Evolutionary conservation across 2,888 invertebrate genomes (phyloP), one percentile per base, ranked within the genome.

Genomic region (Oscheius onirici): DNA sequence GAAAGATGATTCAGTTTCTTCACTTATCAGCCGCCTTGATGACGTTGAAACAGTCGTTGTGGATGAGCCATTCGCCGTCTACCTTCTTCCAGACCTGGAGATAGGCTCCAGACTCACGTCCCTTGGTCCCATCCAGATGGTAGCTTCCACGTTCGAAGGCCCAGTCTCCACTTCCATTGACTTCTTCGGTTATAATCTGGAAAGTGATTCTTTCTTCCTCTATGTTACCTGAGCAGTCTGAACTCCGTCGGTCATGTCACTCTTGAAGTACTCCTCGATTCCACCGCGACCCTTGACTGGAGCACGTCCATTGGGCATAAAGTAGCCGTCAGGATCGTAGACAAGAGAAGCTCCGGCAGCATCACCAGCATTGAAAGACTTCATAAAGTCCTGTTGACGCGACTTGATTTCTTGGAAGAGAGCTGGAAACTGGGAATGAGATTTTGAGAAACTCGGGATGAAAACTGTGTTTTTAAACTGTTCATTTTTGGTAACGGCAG

Each of bases 11-110:
- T 3, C 3, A 34, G 34, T 8, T 34, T 34, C 8, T 41, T 60
- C 20, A 68, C 57, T 68, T 57, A 20, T 69, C 52, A 43, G 86
- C 87, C 8, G 86, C 80, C 55, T 86, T 81, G 74, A 87, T 86
- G 69, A 87, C 85, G 70, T 87, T 87, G 85, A 87, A 87, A 74
- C 87, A 87, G 74, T 87, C 87, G 74, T 84, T 87, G 74, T 88
- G 88, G 65, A 87, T 86, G 54, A 86, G 78, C 87, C 87, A 87
- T 34, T 73, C 77, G 11, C 86, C 86, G 67, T 84, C 84, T 43
- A 88, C 84, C 73, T 82, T 80, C 73, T 82, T 82, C 80, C 80
- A 81, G 41, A 86, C 84, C 34, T 82, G 86, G 26, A 86, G 79
- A 72, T 86, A 87, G 57, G 86, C 84, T 24, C 87, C 87, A 22